Base-by-base conservation (phyloP, 2,113 vertebrate species). In the Aleadryas rufinucha region DNA sequence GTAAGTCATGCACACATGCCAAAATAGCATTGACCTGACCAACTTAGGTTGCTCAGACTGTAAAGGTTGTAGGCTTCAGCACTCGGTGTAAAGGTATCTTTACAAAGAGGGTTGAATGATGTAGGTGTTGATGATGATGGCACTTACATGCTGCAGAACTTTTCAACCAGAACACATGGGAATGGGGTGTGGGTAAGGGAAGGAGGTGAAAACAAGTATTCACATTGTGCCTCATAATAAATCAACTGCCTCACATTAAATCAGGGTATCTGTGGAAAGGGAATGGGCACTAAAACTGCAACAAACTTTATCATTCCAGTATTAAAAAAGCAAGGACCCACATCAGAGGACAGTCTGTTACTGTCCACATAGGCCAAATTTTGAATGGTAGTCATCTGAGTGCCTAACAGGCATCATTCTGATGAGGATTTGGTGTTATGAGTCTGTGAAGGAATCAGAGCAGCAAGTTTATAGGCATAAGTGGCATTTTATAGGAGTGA, bases 161-260 rank as follows among this genome's bases (percentile, higher is more conserved):
- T 93, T 93, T 81, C 70, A 84, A 53, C 16, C 79, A 84, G 79
- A 78, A 53, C 72, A 92, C 69, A 17, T 87, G 61, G 54, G 41
- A 92, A 42, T 16, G 57, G 23, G 27, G 35, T 42, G 47, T 89
- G 80, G 86, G 94, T 64, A 92, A 2, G 2, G 64, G 45, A 92
- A 93, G 80, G 56, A 86, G 41, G 52, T 71, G 80, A 90, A 92
- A 96, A 95, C 72, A 88, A 93, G 45, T 79, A 71, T 87, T 90
- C 53, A 78, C 19, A 30, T 90, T 87, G 53, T 84, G 30, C 53
- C 45, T 93, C 37, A 18, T 91, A 90, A 87, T 92, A 95, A 93
- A 96, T 93, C 88, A 94, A 79, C 60, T 75, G n/a, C 23, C 49
- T 90, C 64, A 65, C 44, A 64, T 81, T 81, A 89, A 87, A 88